Conservation (phyloP, 2,888 invertebrate species). For the Lymantria monacha region DNA sequence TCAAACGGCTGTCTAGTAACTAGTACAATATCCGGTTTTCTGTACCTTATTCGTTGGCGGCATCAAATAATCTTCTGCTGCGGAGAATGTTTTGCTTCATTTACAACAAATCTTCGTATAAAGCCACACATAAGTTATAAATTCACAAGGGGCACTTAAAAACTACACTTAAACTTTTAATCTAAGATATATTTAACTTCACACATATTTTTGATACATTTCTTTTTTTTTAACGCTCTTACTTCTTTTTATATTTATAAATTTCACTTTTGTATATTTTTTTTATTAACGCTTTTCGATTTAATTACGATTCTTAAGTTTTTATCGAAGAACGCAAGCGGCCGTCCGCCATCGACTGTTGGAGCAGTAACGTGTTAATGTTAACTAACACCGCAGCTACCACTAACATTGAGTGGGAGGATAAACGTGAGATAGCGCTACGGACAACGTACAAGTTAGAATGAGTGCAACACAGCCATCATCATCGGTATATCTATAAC, state of each 20-base stretch:
- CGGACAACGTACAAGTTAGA: constrained; percentile 37
- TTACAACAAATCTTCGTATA: constrained; percentile 45
- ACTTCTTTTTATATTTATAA: constrained; percentile 33
- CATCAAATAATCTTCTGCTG: constrained; percentile 64
- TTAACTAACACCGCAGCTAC: constrained; percentile 50
- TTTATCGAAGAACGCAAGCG: constrained; percentile 56
- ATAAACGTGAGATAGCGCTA: constrained; percentile 57
- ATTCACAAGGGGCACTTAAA: constrained; percentile 63
- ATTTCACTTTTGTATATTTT: constrained; percentile 37
- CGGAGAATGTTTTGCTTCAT: constrained; percentile 50
- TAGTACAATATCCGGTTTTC: constrained; percentile 73
- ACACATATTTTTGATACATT: background rate
- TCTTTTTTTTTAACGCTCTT: background rate
- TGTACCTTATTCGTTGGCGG: constrained; percentile 74
- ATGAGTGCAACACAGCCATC: constrained; percentile 53
- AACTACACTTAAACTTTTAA: constrained; percentile 65
- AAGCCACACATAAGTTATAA: constrained; percentile 50
- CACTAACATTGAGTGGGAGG: constrained; percentile 67
- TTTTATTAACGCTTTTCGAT: constrained; percentile 42
- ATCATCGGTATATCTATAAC: constrained; percentile 63
- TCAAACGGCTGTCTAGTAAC: constrained; percentile 59
- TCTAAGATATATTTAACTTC: constrained; percentile 12
- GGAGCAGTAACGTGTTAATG: constrained; percentile 64
- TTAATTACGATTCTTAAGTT: constrained; percentile 37
- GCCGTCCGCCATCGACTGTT: constrained; percentile 71